Evolutionary conservation across 2,888 invertebrate species (phyloP).

Genomic region (Carterocephalus palaemon): DNA sequence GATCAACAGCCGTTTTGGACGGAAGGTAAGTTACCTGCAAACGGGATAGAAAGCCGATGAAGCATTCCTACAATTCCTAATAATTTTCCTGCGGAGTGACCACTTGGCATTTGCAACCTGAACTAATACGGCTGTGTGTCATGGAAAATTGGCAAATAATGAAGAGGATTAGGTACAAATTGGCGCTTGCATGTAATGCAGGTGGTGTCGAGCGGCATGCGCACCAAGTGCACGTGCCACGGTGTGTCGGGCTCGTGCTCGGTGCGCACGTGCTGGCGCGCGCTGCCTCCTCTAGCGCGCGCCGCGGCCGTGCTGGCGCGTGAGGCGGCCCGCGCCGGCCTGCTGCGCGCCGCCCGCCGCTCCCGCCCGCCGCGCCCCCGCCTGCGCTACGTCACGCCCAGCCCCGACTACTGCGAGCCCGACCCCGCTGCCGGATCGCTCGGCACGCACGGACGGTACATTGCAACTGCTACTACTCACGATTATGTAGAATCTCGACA

Average conservation of each 20-base stretch:
- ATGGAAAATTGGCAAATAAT: no score
- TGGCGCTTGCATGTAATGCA: no score
- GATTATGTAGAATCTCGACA: neutral
- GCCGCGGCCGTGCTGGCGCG: constrained; percentile 77
- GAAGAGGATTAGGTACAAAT: no score
- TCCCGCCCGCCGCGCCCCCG: constrained; percentile 74
- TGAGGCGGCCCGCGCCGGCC: constrained; percentile 64
- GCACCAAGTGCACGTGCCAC: constrained; percentile 88
- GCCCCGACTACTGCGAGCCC: constrained; percentile 89
- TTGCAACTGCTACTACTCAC: neutral
- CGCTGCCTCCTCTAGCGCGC: constrained; percentile 81
- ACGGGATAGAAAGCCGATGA: no score
- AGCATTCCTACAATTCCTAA: no score
- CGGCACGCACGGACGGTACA: constrained; percentile 87
- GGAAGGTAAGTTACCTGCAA: constrained; percentile 78
- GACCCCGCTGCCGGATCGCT: constrained; percentile 86
- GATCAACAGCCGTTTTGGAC: constrained; percentile 87
- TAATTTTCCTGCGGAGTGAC: no score
- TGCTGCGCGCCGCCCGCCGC: constrained; percentile 59
- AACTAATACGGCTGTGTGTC: no score
- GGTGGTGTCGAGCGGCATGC: constrained; percentile 80
- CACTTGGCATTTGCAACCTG: no score
- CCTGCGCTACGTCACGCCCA: constrained; percentile 86
- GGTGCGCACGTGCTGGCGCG: constrained; percentile 89
- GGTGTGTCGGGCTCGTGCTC: constrained; percentile 91